These are phyloP conservation scores for Manis crassicaudata DNA, from an alignment of 2,797 vertebrate genomes.

Conservation along the genomic window DNA sequence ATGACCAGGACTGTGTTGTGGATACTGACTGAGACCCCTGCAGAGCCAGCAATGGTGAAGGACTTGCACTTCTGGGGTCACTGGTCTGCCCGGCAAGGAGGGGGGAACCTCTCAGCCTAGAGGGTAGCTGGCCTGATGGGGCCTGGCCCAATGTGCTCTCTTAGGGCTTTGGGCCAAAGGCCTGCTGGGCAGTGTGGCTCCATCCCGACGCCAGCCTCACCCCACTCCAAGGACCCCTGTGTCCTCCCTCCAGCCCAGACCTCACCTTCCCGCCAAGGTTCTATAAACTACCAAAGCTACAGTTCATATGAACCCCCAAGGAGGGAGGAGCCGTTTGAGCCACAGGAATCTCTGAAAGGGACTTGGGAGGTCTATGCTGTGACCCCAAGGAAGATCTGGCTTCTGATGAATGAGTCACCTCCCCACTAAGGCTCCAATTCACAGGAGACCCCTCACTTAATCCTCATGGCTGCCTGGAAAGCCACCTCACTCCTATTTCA, in stretches of 20 bases:
- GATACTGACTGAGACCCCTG: not conserved
- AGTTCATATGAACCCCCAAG: not conserved
- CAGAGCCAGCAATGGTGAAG: slow-evolving; percentile 25
- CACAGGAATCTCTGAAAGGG: not conserved
- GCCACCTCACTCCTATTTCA: not conserved
- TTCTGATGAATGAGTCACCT: accelerated
- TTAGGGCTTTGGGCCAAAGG: not conserved
- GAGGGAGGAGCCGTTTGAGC: not conserved
- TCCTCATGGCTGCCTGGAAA: accelerated
- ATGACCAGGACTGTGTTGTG: accelerated
- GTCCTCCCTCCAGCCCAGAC: not conserved
- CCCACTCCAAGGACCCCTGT: accelerated
- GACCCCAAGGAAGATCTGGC: accelerated
- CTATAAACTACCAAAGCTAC: not conserved
- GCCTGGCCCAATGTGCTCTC: not conserved
- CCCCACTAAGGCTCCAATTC: accelerated
- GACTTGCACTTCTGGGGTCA: not conserved
- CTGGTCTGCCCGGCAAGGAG: not conserved
- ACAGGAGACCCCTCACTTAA: not conserved
- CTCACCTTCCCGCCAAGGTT: accelerated
- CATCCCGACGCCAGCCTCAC: not conserved
- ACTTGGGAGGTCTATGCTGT: accelerated
- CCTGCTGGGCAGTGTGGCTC: not conserved
- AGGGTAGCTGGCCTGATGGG: accelerated
- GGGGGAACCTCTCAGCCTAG: accelerated